phyloP scores from a whole-genome alignment of 2,797 vertebrate species.

The Coregonus ussuriensis region DNA sequence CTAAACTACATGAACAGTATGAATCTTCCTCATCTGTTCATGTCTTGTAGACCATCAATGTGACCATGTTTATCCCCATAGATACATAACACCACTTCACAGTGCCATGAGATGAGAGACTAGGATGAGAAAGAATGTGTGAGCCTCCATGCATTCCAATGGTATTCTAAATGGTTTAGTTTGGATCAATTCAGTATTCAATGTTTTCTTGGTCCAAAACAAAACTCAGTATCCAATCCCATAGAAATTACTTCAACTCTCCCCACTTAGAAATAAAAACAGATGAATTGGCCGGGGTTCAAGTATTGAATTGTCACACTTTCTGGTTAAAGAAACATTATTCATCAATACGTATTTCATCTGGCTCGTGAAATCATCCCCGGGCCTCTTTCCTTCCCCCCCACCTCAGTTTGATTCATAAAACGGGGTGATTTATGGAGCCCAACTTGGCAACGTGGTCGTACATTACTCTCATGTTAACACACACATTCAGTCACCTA shows the following conservation, averaged over 20 bases:
- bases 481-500: not conserved
- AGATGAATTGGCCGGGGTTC: not conserved
- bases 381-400: not conserved
- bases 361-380: not conserved
- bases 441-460: not conserved
- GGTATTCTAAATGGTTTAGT: too few relatives aligned
- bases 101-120: too few relatives aligned
- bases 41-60: too few relatives aligned
- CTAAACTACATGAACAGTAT: too few relatives aligned
- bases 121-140: too few relatives aligned
- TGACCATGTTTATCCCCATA: too few relatives aligned
- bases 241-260: conserved; percentile 8
- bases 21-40: too few relatives aligned
- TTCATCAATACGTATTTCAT: conserved; percentile 21
- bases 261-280: conserved; percentile 21
- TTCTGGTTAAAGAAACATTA: conserved; percentile 10
- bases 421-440: conserved; percentile 18
- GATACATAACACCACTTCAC: too few relatives aligned
- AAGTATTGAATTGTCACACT: not conserved
- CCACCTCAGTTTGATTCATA: conserved; percentile 22
- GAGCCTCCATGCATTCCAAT: too few relatives aligned
- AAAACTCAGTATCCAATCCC: conserved; percentile 22
- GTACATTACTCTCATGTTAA: not conserved
- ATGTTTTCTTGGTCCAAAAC: not conserved
- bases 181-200: too few relatives aligned